Evolutionary conservation across 2,113 vertebrate genomes (phyloP).

Genomic region (Brienomyrus brachyistius): DNA sequence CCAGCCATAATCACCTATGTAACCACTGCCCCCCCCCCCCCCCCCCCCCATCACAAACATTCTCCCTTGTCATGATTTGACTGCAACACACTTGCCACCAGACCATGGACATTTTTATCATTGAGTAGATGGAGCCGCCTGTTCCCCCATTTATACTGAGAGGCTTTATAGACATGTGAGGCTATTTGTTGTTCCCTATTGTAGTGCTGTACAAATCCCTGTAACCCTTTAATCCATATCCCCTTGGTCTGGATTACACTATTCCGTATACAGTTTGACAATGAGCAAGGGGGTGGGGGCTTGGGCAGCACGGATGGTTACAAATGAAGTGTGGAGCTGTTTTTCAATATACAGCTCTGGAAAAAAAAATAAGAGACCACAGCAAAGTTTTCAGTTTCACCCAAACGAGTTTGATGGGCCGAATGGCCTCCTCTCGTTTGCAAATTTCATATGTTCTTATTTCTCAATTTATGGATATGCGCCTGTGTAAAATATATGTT

Average conservation of each 20-base stretch:
- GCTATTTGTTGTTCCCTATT: neutral
- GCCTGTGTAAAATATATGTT: neutral
- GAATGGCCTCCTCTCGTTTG: too few species aligned
- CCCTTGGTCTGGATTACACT: constrained; percentile 3
- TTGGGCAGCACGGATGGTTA: neutral
- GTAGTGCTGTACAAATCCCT: neutral
- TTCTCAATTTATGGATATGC: neutral
- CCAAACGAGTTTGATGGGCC: too few species aligned
- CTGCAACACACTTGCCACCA: neutral
- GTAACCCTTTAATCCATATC: neutral
- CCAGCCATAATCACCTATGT: neutral
- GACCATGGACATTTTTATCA: neutral
- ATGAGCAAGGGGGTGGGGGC: neutral
- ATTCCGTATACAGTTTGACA: neutral
- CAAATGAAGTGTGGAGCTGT: neutral
- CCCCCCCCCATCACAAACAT: neutral
- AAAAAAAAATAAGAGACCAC: neutral
- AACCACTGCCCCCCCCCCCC: neutral
- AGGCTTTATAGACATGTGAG: neutral
- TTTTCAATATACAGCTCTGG: neutral
- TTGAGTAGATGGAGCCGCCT: neutral
- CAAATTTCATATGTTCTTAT: neutral
- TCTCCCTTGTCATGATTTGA: neutral
- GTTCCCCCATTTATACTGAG: neutral
- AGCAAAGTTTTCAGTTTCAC: neutral